Evolutionary conservation across 2,888 invertebrate genomes (phyloP).

Genomic region (Ypsolopha scabrella): DNA sequence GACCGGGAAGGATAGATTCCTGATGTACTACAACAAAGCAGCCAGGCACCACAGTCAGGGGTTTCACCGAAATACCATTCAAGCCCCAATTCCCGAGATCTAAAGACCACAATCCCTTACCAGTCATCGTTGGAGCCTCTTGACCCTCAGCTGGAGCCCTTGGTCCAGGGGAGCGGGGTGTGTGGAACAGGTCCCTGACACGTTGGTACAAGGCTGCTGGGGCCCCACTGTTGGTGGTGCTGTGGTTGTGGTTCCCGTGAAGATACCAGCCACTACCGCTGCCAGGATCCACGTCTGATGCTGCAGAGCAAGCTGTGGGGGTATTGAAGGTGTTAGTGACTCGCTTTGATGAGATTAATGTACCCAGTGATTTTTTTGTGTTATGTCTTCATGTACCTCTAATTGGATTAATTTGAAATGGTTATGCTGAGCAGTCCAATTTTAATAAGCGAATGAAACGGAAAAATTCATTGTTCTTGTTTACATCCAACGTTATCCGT

Average conservation of each 20-base stretch:
- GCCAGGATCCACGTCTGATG: conserved; percentile 67
- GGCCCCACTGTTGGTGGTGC: conserved; percentile 24
- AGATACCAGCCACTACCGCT: conserved; percentile 79
- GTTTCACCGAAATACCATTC: conserved; percentile 2
- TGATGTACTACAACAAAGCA: not conserved
- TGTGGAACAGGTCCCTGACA: conserved; percentile 85
- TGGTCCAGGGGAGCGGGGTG: conserved; percentile 51
- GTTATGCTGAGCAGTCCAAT: too few relatives aligned
- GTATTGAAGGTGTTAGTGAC: not conserved
- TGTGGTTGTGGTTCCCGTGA: conserved; percentile 64
- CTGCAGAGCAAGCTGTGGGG: conserved; percentile 57
- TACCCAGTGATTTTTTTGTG: not conserved
- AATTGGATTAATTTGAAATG: too few relatives aligned
- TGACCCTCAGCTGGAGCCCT: conserved; percentile 55
- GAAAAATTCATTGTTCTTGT: too few relatives aligned
- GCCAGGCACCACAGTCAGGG: not conserved
- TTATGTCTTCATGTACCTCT: not conserved
- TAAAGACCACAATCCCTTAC: conserved; percentile 21
- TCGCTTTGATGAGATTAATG: too few relatives aligned
- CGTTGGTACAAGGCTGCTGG: conserved; percentile 87
- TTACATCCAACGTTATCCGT: too few relatives aligned
- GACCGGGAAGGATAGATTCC: not conserved
- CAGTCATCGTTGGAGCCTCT: conserved; percentile 66
- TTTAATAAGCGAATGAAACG: too few relatives aligned
- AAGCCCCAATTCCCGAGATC: not conserved